phyloP scores from a whole-genome alignment of 2,113 vertebrate genomes.

The Loxodonta africana region DNA sequence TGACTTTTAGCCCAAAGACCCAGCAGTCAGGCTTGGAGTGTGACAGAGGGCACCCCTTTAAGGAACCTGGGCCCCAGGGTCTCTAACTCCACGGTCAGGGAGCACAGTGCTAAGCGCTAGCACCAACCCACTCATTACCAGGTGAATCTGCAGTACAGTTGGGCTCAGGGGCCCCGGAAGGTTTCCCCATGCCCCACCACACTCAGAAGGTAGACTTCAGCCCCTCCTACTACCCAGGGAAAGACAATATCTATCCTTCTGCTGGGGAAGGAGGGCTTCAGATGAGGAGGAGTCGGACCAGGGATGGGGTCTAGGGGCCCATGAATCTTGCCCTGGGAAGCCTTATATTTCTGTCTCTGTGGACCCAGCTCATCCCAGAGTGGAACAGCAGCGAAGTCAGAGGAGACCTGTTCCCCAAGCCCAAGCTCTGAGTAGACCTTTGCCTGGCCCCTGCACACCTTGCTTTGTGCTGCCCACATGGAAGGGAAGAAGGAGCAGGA shows the following conservation, averaged over 20 bases:
- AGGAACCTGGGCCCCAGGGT: not conserved
- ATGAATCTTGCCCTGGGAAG: not conserved
- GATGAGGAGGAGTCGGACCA: not conserved
- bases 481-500: not conserved
- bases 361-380: not conserved
- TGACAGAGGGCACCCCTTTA: not conserved
- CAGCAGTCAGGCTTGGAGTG: not conserved
- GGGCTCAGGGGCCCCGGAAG: not conserved
- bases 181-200: not conserved
- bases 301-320: not conserved
- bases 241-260: too few species aligned
- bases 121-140: too few species aligned
- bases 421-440: not conserved
- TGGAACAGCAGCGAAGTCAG: not conserved
- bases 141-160: not conserved
- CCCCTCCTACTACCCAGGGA: too few species aligned
- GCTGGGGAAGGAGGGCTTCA: not conserved
- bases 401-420: not conserved
- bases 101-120: not conserved
- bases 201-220: not conserved
- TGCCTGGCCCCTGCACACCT: not conserved
- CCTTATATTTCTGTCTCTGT: not conserved
- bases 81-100: not conserved
- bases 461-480: not conserved
- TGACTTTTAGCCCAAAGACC: not conserved